Evolutionary conservation across 2,797 vertebrate species (phyloP), one percentile per base, ranked within the genome.

Genomic region (Bradypus variegatus): DNA sequence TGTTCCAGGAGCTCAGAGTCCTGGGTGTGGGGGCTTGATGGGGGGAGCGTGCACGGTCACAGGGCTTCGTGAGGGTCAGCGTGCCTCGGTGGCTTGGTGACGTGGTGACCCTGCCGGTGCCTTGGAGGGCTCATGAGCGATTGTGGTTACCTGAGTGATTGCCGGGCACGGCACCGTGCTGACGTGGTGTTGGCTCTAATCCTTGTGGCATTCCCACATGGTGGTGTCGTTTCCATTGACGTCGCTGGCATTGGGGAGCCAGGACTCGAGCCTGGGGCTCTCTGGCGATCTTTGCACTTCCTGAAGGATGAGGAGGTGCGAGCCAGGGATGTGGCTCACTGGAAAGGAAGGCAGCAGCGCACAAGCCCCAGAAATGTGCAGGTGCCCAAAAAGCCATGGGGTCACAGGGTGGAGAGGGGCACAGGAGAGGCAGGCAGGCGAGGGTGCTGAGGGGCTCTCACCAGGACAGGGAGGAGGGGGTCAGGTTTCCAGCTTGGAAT

Each of bases 31-130:
- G 53, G 36, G 33, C 16, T 15, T 75, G n/a, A 14, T 0, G 11
- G 29, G 58, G 55, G 23, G 1, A 65, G 1, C 8, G 5, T 6
- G 48, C 14, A 4, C 6, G 1, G 8, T 14, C 45, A 9, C 1
- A 5, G 55, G 45, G 8, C 58, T 58, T 7, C 7, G 58, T 7
- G 21, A 23, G 5, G 21, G 58, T 18, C 58, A 58, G 58, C 58
- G 3, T 8, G 21, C 58, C 16, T 8, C 19, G 16, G 58, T 2
- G 21, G 55, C 18, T 18, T 19, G 55, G 55, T 4, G 41, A 45
- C 41, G 41, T 45, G 41, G 8, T 50, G 50, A 50, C 50, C 50
- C 50, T 50, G 50, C 50, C 14, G 50, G 50, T 14, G 14, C 50
- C 50, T 50, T 11, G 21, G 21, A 6, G 58, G 58, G 21, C 58